Conservation (phyloP, 2,888 invertebrate genomes). For the Eupelmus urozonus region DNA sequence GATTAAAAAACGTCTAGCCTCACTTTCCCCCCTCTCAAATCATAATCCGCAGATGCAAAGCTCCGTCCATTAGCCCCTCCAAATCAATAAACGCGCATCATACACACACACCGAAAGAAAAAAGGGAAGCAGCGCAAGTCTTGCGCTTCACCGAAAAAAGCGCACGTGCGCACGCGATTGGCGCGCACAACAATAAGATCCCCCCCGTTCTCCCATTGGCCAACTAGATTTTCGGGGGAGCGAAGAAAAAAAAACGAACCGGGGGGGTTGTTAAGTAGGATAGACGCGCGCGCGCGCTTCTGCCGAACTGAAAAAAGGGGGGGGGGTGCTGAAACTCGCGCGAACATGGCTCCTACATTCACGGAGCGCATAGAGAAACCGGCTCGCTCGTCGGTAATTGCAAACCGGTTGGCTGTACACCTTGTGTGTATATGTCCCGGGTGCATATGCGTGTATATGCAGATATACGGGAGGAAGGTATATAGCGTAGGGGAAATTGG, state of each 20-base stretch:
- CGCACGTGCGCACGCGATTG: slow-evolving; percentile 69
- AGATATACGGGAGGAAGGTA: background rate
- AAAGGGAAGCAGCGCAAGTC: background rate
- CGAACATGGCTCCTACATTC: slow-evolving; percentile 21
- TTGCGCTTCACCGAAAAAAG: background rate
- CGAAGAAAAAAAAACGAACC: slow-evolving; percentile 60
- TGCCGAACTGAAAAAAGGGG: background rate
- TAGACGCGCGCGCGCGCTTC: background rate
- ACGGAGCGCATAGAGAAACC: background rate
- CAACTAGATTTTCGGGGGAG: slow-evolving; percentile 66
- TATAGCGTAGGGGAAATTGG: background rate
- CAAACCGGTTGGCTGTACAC: slow-evolving; percentile 60
- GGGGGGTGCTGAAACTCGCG: background rate
- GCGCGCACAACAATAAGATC: slow-evolving; percentile 73
- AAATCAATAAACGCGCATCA: slow-evolving; percentile 66
- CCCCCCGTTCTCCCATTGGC: slow-evolving; percentile 73
- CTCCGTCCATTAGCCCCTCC: slow-evolving; percentile 18
- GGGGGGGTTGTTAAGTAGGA: too few relatives aligned
- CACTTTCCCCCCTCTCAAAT: too few relatives aligned
- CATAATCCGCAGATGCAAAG: slow-evolving; percentile 31
- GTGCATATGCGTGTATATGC: background rate
- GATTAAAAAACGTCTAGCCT: slow-evolving; percentile 47
- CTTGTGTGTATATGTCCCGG: background rate
- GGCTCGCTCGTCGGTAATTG: slow-evolving; percentile 38
- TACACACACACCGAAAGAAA: slow-evolving; percentile 51